Conservation (phyloP, 2,113 vertebrate genomes). For the Dolichotis patagonum region DNA sequence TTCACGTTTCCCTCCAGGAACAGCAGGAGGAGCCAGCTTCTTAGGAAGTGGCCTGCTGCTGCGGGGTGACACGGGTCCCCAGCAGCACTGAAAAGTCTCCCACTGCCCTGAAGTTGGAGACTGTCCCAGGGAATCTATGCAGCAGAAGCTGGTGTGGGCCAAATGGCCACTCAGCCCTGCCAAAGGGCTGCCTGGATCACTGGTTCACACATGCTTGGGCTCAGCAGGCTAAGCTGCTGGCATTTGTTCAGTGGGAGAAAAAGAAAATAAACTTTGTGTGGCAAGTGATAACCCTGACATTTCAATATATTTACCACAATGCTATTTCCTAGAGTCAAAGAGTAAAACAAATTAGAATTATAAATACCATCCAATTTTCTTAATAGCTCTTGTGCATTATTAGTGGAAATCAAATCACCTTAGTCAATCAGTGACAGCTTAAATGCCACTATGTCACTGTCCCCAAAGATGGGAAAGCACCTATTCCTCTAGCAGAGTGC, state of each 20-base stretch:
- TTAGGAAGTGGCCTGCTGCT: slow-evolving; percentile 81
- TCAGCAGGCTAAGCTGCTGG: slow-evolving; percentile 78
- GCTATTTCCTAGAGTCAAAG: slow-evolving; percentile 72
- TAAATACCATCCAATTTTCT: slow-evolving; percentile 76
- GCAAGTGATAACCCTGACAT: slow-evolving; percentile 80
- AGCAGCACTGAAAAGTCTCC: slow-evolving; percentile 76
- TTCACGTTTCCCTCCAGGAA: slow-evolving; percentile 81
- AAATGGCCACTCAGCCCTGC: slow-evolving; percentile 81
- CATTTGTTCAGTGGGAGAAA: slow-evolving; percentile 80
- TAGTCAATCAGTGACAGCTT: slow-evolving; percentile 69
- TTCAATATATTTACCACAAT: slow-evolving; percentile 82
- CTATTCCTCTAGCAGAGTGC: neutral
- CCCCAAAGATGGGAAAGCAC: slow-evolving; percentile 57
- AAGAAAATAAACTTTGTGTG: slow-evolving; percentile 79
- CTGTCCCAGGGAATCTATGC: slow-evolving; percentile 77
- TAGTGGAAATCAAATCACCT: slow-evolving; percentile 76
- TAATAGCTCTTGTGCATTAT: slow-evolving; percentile 77
- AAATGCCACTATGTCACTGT: slow-evolving; percentile 9
- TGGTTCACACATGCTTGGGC: slow-evolving; percentile 78
- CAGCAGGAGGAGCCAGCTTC: slow-evolving; percentile 78
- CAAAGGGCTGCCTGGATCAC: slow-evolving; percentile 80
- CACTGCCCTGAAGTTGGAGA: slow-evolving; percentile 74
- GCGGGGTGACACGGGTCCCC: slow-evolving; percentile 50
- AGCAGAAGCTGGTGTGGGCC: slow-evolving; percentile 58
- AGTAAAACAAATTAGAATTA: slow-evolving; percentile 82